Evolutionary conservation across 2,797 vertebrate genomes (phyloP), one percentile per base, ranked within the genome.

Genomic region (Hozukius guyotensis): DNA sequence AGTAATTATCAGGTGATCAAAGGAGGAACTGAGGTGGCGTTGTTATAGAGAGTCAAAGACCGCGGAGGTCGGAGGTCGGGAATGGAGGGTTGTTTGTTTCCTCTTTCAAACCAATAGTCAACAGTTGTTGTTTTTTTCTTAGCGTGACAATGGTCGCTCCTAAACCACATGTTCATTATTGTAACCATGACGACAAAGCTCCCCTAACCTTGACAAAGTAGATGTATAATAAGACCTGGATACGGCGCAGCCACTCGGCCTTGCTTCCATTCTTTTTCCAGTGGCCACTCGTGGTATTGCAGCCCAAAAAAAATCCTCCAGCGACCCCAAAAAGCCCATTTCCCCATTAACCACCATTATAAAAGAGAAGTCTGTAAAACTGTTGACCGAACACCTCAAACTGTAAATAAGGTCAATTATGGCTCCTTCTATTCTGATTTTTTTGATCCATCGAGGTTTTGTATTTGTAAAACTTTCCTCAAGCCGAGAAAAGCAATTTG

Each of bases 381-480:
- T 42, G 13, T 42, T 42, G 13, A 42, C 38, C 38, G 1, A 3
- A 42, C 38, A 42, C 38, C 38, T 42, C 38, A 14, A 42, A 42
- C 38, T 42, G 1, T 42, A 42, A 0, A 42, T 42, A 14, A 0
- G 38, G 0, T 42, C 38, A 42, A 42, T 38, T 38, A 42, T 42
- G 38, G 13, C 0, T 42, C 0, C 6, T 42, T 42, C 38, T 42
- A 42, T 42, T 0, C 13, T 0, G 13, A 42, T 36, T 0, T 14
- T 42, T 42, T 38, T 38, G 32, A 32, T 32, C 32, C 32, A 34
- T 34, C 5, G 38, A 42, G 38, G 13, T 42, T 42, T 38, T 38
- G 1, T 38, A 0, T 38, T 38, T 38, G 36, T 38, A 38, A 38
- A 38, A 38, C 36, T 38, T 42, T 14, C 38, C 38, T 42, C 38